Evolutionary conservation across 2,888 invertebrate genomes (phyloP).

Genomic region (Meteorus colon): DNA sequence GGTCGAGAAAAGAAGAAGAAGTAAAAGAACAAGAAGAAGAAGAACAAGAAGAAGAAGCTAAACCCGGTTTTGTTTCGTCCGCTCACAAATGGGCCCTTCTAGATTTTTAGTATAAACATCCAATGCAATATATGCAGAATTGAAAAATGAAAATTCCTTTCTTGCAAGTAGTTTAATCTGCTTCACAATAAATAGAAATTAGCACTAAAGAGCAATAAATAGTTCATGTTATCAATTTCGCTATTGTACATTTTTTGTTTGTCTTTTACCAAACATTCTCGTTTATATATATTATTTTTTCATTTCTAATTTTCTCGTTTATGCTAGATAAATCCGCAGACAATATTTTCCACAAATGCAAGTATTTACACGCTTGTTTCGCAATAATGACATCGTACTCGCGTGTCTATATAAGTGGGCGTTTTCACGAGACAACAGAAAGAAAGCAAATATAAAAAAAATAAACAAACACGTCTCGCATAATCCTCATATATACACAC

Average conservation of each 20-base stretch:
- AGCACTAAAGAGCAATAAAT: no score
- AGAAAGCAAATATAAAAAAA: constrained; percentile 4
- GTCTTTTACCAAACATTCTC: no score
- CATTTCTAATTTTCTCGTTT: no score
- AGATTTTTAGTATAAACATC: constrained; percentile 4
- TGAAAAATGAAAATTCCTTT: background rate
- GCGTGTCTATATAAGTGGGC: constrained; percentile 27
- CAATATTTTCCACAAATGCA: background rate
- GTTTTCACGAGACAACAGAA: background rate
- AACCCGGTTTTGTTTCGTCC: constrained; percentile 50
- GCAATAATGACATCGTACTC: constrained; percentile 11
- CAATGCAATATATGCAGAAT: background rate
- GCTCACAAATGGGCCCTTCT: constrained; percentile 21
- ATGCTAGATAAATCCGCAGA: no score
- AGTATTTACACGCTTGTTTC: background rate
- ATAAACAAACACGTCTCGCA: background rate
- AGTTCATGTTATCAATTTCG: no score
- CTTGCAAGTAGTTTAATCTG: no score
- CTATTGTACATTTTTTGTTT: no score
- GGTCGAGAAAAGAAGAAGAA: constrained; percentile 62
- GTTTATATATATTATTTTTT: no score
- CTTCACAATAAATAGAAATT: background rate
- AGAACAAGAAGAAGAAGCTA: constrained; percentile 48
- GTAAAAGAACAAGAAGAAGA: constrained; percentile 40
- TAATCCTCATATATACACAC: constrained; percentile 13